Evolutionary conservation across 2,888 invertebrate genomes (phyloP).

Genomic region (Chrysolina oricalcia): DNA sequence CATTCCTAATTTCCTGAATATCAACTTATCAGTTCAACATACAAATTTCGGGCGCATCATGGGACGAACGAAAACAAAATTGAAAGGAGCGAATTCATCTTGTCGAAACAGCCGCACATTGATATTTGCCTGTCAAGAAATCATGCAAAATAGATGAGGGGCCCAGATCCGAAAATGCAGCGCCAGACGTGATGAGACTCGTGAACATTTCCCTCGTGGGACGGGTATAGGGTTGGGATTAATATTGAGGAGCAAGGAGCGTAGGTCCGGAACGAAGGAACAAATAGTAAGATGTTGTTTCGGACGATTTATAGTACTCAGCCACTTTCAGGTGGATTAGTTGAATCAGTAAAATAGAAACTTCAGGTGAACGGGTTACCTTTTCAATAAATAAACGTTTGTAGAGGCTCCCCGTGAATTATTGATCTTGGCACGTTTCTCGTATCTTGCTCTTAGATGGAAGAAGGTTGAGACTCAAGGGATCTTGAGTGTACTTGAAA

Average conservation of each 20-base stretch:
- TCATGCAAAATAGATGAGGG: conserved; percentile 30
- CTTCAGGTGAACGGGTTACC: not conserved
- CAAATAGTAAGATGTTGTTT: conserved; percentile 15
- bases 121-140: conserved; percentile 31
- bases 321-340: conserved; percentile 13
- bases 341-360: conserved; percentile 7
- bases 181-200: conserved; percentile 63
- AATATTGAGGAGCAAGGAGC: conserved; percentile 19
- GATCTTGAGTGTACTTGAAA: too few relatives aligned
- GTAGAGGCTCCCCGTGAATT: not conserved
- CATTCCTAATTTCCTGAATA: not conserved
- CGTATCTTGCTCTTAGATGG: not conserved
- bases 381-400: not conserved
- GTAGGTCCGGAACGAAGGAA: not conserved
- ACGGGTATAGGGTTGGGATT: conserved; percentile 50
- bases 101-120: not conserved
- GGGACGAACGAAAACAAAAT: conserved; percentile 11
- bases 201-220: conserved; percentile 63
- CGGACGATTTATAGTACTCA: not conserved
- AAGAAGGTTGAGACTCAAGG: too few relatives aligned
- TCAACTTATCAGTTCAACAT: not conserved
- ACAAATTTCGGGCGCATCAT: not conserved
- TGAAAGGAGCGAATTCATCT: conserved; percentile 13
- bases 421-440: not conserved
- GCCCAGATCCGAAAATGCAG: conserved; percentile 48